A percentile compares a stretch with the other conserved stretches of the same genome.
phyloP scores from a whole-genome alignment of 2,888 invertebrate species.

The Drosophila macrothrix region DNA sequence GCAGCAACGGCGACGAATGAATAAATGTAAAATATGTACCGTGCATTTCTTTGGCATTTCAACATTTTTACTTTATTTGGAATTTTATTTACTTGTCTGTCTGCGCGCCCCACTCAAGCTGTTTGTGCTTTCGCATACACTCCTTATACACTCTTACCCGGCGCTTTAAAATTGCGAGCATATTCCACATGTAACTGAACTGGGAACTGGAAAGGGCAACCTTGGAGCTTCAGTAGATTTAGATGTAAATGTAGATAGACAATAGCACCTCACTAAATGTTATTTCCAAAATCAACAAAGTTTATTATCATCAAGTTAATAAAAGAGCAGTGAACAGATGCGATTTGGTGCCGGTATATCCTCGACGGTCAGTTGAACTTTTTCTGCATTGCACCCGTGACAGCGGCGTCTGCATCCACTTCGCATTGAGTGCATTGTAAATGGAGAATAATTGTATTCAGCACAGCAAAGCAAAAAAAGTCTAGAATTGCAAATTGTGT shows the following conservation, averaged over 20 bases:
- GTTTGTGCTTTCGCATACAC: constrained; percentile 22
- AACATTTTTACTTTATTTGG: constrained; percentile 69
- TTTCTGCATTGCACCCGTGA: constrained; percentile 8
- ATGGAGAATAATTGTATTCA: constrained; percentile 78
- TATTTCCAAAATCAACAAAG: background rate
- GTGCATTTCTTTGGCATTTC: constrained; percentile 80
- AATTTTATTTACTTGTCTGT: constrained; percentile 72
- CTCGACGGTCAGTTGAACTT: constrained; percentile 23
- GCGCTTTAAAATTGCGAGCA: constrained; percentile 2
- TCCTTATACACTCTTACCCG: constrained; percentile 21
- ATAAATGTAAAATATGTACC: constrained; percentile 79
- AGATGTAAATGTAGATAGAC: constrained; percentile 21
- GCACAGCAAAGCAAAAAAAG: constrained; percentile 24
- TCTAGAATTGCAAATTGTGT: constrained; percentile 65
- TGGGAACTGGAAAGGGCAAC: background rate
- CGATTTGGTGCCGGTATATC: constrained; percentile 36
- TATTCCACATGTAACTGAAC: background rate
- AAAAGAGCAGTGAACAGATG: background rate
- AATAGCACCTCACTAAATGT: background rate
- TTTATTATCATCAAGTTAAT: background rate
- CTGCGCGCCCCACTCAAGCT: constrained; percentile 39
- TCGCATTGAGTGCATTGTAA: constrained; percentile 76
- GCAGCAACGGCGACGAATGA: constrained; percentile 61
- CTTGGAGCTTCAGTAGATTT: constrained; percentile 22
- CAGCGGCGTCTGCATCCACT: constrained; percentile 41